phyloP scores from a whole-genome alignment of 2,797 vertebrate species.

The Centroberyx gerrardi region DNA sequence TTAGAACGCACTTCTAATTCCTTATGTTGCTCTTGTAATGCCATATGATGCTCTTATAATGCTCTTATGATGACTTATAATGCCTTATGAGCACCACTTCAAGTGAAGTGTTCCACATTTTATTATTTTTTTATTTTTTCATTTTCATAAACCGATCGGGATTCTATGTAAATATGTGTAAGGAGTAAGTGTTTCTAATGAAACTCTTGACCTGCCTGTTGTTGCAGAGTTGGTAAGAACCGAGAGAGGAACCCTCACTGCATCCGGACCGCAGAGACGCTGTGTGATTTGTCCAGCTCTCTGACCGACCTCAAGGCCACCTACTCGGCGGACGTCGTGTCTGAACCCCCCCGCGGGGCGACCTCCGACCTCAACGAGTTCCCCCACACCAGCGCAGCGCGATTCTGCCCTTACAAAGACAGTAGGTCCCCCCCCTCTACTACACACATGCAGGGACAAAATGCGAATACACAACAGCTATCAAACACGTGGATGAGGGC shows the following conservation, averaged over 20 bases:
- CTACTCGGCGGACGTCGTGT: conserved; percentile 88
- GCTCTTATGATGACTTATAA: too few species aligned
- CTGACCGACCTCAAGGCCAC: conserved; percentile 74
- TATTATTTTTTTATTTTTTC: background rate
- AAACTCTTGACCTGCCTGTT: background rate
- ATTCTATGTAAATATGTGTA: background rate
- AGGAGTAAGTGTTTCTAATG: background rate
- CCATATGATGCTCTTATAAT: too few species aligned
- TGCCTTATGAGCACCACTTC: too few species aligned
- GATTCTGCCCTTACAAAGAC: conserved; percentile 90
- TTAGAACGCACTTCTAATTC: too few species aligned
- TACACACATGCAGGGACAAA: background rate
- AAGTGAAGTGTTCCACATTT: background rate
- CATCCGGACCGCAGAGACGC: conserved; percentile 69
- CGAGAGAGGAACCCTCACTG: conserved; percentile 81
- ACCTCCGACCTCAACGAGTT: conserved; percentile 73
- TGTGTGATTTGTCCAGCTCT: conserved; percentile 89
- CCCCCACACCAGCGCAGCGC: conserved; percentile 72
- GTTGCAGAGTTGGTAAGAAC: conserved; percentile 75
- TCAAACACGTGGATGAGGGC: background rate
- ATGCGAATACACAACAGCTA: background rate
- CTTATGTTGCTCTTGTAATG: too few species aligned
- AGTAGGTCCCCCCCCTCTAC: conserved; percentile 85
- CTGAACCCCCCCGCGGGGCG: conserved; percentile 18
- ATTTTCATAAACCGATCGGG: background rate